Evolutionary conservation across 2,113 vertebrate genomes (phyloP).

Genomic region (Peromyscus maniculatus): DNA sequence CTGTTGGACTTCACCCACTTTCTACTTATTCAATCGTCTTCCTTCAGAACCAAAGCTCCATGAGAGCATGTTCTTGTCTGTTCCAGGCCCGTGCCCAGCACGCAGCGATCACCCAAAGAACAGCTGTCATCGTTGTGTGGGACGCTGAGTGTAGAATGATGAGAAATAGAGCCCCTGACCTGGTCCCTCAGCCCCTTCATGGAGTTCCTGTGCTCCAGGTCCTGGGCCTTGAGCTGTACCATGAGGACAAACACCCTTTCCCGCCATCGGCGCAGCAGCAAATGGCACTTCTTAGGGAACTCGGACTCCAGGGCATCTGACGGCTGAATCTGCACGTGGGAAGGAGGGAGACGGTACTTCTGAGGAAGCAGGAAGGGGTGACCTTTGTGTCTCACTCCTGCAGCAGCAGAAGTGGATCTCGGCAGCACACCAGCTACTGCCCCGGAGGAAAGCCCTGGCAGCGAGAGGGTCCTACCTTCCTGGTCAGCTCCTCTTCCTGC

Average conservation of each 20-base stretch:
- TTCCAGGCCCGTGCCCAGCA: neutral
- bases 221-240: conserved; percentile 87
- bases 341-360: neutral
- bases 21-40: neutral
- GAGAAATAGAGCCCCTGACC: conserved; percentile 64
- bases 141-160: too few relatives aligned
- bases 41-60: neutral
- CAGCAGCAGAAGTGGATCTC: neutral
- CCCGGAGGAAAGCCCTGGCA: rapidly evolving
- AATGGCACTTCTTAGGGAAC: conserved; percentile 72
- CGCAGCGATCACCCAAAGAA: too few relatives aligned
- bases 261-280: conserved; percentile 83
- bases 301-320: conserved; percentile 68
- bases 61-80: neutral
- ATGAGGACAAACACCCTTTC: conserved; percentile 87
- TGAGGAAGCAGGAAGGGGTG: neutral
- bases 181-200: conserved; percentile 70
- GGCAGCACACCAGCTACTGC: neutral
- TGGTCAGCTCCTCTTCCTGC: conserved; percentile 83
- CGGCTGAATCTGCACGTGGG: conserved; percentile 22
- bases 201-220: conserved; percentile 77
- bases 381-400: neutral
- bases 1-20: too few relatives aligned
- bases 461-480: conserved; percentile 72
- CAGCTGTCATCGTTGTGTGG: neutral